Percentiles rank a stretch among this genome's conserved stretches.
These are phyloP conservation scores for Cyanoderma ruficeps DNA, from an alignment of 2,113 vertebrate genomes.

Conservation along the genomic window DNA sequence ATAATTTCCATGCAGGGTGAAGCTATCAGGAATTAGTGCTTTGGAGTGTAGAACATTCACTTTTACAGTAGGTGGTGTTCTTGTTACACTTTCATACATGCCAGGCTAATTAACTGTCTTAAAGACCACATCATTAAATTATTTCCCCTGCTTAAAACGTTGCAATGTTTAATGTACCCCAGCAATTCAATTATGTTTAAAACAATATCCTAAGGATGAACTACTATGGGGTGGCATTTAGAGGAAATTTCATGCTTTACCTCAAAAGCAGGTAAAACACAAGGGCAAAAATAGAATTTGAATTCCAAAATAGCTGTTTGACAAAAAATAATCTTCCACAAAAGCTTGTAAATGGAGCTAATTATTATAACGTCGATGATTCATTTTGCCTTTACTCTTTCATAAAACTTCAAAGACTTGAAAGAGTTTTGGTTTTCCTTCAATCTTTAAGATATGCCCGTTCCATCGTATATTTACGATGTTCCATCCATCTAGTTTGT, in stretches of 20 bases:
- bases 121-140: conserved; percentile 79
- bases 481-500: no score
- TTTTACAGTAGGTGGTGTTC: conserved; percentile 88
- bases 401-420: background rate
- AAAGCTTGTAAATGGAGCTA: background rate
- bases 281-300: background rate
- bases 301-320: background rate
- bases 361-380: background rate
- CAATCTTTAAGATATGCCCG: background rate
- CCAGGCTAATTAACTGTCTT: conserved; percentile 80
- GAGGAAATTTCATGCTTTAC: conserved; percentile 1
- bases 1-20: conserved; percentile 52
- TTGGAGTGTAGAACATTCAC: conserved; percentile 76
- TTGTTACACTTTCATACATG: conserved; percentile 84
- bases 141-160: conserved; percentile 75
- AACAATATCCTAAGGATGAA: conserved; percentile 59
- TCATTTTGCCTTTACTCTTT: background rate
- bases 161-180: conserved; percentile 72
- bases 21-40: conserved; percentile 68
- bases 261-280: conserved; percentile 35
- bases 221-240: background rate
- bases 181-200: conserved; percentile 75
- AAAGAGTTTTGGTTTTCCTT: background rate
- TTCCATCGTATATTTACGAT: background rate
- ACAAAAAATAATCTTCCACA: background rate